A percentile compares a stretch with the other conserved stretches of the same genome.
Conservation (phyloP, 2,113 vertebrate genomes). For the Urocitellus parryii region DNA sequence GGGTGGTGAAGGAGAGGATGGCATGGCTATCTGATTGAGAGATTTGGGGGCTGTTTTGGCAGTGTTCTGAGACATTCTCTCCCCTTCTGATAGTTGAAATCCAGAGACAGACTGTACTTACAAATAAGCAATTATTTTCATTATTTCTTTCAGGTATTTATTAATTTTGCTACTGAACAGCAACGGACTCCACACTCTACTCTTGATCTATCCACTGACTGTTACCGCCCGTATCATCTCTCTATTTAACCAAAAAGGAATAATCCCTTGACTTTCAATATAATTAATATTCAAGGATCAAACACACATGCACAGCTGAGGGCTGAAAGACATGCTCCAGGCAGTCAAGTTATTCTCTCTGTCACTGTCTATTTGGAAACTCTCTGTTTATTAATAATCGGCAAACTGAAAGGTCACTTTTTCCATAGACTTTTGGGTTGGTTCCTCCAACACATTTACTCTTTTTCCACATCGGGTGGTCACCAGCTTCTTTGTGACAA, state of each 20-base stretch:
- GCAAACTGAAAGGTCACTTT: neutral
- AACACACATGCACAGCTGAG: neutral
- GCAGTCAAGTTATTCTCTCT: neutral
- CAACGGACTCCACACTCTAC: neutral
- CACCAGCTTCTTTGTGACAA: neutral
- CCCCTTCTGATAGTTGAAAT: neutral
- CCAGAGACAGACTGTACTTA: neutral
- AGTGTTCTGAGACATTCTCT: neutral
- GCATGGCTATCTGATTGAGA: neutral
- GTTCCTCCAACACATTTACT: neutral
- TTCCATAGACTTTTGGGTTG: neutral
- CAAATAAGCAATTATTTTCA: neutral
- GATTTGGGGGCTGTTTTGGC: neutral
- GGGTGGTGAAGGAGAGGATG: neutral
- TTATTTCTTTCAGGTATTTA: slow-evolving; percentile 85
- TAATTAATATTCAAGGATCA: neutral
- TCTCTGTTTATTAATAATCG: neutral
- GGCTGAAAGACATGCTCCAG: fast-evolving
- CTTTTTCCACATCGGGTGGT: neutral
- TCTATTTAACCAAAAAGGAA: slow-evolving; percentile 61
- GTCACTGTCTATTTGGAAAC: neutral
- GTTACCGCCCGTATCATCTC: neutral
- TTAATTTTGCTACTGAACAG: slow-evolving; percentile 82
- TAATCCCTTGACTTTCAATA: neutral
- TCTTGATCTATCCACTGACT: neutral